Evolutionary conservation across 2,797 vertebrate genomes (phyloP), one percentile per base, ranked within the genome.

Genomic region (Cyclopterus lumpus): DNA sequence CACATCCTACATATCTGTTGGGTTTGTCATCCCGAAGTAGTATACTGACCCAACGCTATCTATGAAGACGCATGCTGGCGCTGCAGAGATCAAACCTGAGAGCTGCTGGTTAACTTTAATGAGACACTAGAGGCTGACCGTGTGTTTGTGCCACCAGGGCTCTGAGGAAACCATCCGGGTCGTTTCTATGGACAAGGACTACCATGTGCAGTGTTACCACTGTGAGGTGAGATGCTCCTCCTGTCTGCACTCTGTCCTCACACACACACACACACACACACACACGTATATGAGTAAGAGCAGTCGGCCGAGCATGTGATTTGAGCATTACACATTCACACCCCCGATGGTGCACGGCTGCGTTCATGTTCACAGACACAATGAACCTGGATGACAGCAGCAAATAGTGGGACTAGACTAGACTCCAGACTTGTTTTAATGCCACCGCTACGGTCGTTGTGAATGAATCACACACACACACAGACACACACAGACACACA

Each of bases 181-280:
- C 40, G 98, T 99, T 68, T 99, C 98, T 5, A 99, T 99, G 98
- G 98, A 99, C 94, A 98, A 97, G 87, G 97, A 99, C 91, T 99
- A 99, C 91, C 98, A 99, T 0, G 97, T 99, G 93, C 97, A 97
- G 68, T 99, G 98, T 77, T 99, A 99, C 80, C 98, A 99, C 94
- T 99, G 98, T 38, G 97, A 99, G 97, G 98, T 99, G 88, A 95
- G 90, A 28, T 4, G 5, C 22, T 34, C 8, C 26, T 32, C 22
- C 59, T 26, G 20, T 15, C 36, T 15, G 20, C 8, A 24, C 5
- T 46, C 38, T 55, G n/a, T 28, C 5, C 48, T 69, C 54, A 40
- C 38, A 15, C 38, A 15, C 38, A 40, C 38, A 40, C 38, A 40
- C 32, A 32, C 59, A 42, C 67, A 62, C 51, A 70, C 49, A 54